Conservation (phyloP, 2,113 vertebrate genomes). For the Orycteropus afer region DNA sequence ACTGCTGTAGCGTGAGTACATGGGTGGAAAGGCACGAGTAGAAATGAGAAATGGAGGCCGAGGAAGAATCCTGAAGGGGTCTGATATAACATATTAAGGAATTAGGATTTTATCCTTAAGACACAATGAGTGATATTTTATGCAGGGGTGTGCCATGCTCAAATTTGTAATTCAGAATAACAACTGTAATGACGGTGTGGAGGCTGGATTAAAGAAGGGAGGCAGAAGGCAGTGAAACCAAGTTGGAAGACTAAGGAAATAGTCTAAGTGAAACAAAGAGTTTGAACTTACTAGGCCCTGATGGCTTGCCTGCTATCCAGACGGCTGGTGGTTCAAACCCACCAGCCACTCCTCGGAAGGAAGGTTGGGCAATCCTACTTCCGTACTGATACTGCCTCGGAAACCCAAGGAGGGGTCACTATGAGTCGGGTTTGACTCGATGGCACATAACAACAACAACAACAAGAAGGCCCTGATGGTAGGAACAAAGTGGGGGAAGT, state of each 20-base stretch:
- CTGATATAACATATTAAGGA: neutral
- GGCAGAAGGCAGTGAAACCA: neutral
- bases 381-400: too few species aligned
- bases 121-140: neutral
- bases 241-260: neutral
- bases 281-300: neutral
- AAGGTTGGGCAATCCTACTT: too few species aligned
- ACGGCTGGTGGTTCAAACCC: too few species aligned
- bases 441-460: too few species aligned
- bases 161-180: neutral
- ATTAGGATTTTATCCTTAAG: neutral
- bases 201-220: neutral
- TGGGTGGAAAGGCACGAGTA: neutral
- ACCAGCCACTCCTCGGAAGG: too few species aligned
- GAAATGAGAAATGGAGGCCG: neutral
- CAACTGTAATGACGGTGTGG: neutral
- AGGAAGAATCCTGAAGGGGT: neutral
- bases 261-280: neutral
- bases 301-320: too few species aligned
- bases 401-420: too few species aligned
- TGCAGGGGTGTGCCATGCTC: neutral
- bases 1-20: fast-evolving
- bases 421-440: too few species aligned
- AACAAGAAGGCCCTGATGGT: too few species aligned
- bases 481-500: neutral